A percentile compares a stretch with the other conserved stretches of the same genome.
These are phyloP conservation scores for Mus minutoides DNA, from an alignment of 2,797 vertebrate species.

Conservation along the genomic window DNA sequence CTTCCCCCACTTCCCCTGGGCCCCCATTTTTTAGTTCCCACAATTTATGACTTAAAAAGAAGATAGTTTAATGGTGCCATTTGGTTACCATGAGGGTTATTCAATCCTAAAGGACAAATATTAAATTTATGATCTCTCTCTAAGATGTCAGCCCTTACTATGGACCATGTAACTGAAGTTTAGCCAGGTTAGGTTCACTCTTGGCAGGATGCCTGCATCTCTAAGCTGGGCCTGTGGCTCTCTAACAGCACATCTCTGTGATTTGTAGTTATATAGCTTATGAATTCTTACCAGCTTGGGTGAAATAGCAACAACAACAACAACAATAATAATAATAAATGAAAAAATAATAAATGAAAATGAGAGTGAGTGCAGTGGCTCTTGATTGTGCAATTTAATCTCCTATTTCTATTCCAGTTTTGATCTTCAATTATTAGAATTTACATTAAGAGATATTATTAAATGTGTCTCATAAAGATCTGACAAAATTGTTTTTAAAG, in stretches of 20 bases:
- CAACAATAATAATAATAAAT: too few relatives aligned
- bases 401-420: background rate
- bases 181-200: background rate
- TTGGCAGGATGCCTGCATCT: background rate
- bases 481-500: background rate
- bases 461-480: background rate
- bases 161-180: background rate
- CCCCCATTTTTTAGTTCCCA: too few relatives aligned
- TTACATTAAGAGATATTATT: slow-evolving; percentile 1
- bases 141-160: background rate
- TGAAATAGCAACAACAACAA: background rate
- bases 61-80: background rate
- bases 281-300: background rate
- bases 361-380: too few relatives aligned
- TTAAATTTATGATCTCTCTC: background rate
- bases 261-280: background rate
- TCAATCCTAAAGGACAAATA: background rate
- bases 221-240: background rate
- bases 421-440: slow-evolving; percentile 42
- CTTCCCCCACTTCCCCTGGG: too few relatives aligned
- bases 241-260: background rate
- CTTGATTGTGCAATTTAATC: background rate
- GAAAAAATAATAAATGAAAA: background rate
- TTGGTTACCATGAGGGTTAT: background rate
- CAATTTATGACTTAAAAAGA: slow-evolving; percentile 24